Evolutionary conservation across 1,140 invertebrate genomes (phyloP), one percentile per base, ranked within the genome.

Genomic region (Cryptotermes secundus): DNA sequence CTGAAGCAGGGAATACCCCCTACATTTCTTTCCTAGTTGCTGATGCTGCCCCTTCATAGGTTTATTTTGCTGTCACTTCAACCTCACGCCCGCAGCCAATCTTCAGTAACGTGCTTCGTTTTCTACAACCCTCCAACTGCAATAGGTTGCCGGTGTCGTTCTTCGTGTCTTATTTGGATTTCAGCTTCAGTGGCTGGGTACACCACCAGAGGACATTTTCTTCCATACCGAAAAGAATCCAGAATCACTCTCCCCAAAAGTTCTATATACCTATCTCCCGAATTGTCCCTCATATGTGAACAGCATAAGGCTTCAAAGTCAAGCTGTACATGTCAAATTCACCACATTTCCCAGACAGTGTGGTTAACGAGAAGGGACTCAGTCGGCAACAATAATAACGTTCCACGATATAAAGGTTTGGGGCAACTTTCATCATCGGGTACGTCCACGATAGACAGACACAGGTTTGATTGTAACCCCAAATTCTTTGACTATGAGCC

Each of bases 21-120:
- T 72, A 72, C n/a, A 72, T 31, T 72, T 72, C 59, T 14, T 16
- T 31, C 59, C 59, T 12, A n/a, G 26, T 12, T 72, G n/a, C 26
- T n/a, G 59, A 72, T 72, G 6, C 59, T 72, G 3, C 26, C 59
- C 14, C 59, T 31, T 72, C 59, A 72, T 31, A n/a, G 59, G 26
- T 72, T 72, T 72, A 72, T 72, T 59, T 72, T 26, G 59, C n/a
- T 72, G 59, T 72, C 59, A 72, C 59, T 72, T 72, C 26, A 72
- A 31, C 14, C n/a, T 72, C 59, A 72, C 59, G n/a, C 59, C 59
- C 10, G 59, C 59, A 72, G 59, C 59, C 26, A 72, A n/a, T n/a
- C 59, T 72, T 12, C 0, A 16, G 19, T 16, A 72, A 72, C 59
- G 59, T 72, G 59, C 59, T 31, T 72, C 26, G 59, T 26, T n/a